A percentile compares a stretch with the other conserved stretches of the same genome.
These are phyloP conservation scores for Catocala sponsa DNA, from an alignment of 2,888 invertebrate species.

Conservation along the genomic window DNA sequence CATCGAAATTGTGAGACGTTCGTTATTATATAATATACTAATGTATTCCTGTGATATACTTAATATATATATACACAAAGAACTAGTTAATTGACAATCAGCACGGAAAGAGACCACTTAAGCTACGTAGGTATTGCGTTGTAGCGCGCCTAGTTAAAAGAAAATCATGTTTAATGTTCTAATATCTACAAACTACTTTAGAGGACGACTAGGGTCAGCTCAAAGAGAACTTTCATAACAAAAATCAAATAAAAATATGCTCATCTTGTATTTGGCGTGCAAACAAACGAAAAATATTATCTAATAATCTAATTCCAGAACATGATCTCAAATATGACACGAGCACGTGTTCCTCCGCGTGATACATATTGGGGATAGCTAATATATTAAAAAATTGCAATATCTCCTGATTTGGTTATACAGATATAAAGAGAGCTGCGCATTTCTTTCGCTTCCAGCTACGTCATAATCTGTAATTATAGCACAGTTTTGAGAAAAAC, in stretches of 20 bases:
- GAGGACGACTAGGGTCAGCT: too few species aligned
- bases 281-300: conserved; percentile 1
- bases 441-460: conserved; percentile 28
- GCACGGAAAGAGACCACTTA: too few species aligned
- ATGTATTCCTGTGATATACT: too few species aligned
- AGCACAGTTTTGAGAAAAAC: conserved; percentile 48
- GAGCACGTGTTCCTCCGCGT: conserved; percentile 13
- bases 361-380: neutral
- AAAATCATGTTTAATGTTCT: too few species aligned
- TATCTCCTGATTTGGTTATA: conserved; percentile 12
- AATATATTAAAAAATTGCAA: neutral
- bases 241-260: neutral
- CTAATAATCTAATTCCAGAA: conserved; percentile 5
- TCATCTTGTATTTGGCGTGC: neutral
- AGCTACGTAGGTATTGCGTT: too few species aligned
- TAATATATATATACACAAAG: too few species aligned
- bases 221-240: too few species aligned
- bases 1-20: too few species aligned
- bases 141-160: too few species aligned
- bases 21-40: too few species aligned
- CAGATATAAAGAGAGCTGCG: conserved; percentile 6
- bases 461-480: conserved; percentile 40
- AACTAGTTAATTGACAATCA: too few species aligned
- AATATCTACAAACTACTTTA: too few species aligned
- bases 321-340: conserved; percentile 10